Conservation (phyloP, 2,113 vertebrate species). For the Saccopteryx leptura region DNA sequence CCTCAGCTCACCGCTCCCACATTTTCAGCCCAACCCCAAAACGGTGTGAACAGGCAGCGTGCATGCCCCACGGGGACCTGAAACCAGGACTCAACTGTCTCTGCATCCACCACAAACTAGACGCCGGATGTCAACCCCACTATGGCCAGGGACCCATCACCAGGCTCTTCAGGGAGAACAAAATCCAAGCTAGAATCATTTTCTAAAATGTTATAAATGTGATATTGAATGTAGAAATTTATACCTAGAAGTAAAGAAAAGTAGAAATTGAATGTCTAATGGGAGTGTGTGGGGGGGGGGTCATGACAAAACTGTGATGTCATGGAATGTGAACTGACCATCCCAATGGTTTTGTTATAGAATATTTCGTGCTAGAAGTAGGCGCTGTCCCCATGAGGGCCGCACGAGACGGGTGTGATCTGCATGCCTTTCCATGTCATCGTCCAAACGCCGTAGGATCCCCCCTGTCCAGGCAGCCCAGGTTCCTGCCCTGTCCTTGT, state of each 20-base stretch:
- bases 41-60: background rate
- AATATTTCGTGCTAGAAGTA: too few relatives aligned
- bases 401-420: background rate
- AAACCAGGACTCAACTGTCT: background rate
- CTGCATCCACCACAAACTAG: background rate
- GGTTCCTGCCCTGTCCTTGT: too few relatives aligned
- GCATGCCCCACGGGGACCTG: too few relatives aligned
- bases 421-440: accelerated
- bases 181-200: background rate
- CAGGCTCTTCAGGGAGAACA: background rate
- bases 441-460: accelerated
- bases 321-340: accelerated
- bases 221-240: background rate
- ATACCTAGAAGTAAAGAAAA: background rate
- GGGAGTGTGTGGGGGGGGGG: too few relatives aligned
- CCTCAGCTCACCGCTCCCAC: background rate
- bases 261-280: background rate
- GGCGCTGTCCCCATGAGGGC: accelerated
- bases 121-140: too few relatives aligned
- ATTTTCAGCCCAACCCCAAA: background rate
- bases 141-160: accelerated
- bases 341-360: background rate
- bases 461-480: accelerated
- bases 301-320: background rate
- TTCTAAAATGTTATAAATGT: background rate